phyloP scores from a whole-genome alignment of 2,888 invertebrate species.

The Harmothoe impar region DNA sequence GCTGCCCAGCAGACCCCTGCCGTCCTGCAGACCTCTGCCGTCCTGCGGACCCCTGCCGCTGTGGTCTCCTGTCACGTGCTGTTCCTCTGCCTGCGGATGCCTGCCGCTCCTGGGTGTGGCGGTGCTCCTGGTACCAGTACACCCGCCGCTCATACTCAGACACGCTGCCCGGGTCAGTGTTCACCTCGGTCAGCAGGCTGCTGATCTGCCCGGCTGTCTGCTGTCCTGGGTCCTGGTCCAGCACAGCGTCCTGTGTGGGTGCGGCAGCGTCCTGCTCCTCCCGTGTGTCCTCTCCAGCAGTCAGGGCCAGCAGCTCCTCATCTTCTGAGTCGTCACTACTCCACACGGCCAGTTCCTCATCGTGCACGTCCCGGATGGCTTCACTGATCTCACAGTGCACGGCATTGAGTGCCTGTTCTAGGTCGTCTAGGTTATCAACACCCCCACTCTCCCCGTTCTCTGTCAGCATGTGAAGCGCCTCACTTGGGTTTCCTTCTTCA shows the following conservation, averaged over 20 bases:
- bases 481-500: background rate
- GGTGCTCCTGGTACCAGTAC: slow-evolving; percentile 50
- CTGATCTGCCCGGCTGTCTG: slow-evolving; percentile 36
- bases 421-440: background rate
- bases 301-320: background rate
- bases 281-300: background rate
- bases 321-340: background rate
- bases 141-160: slow-evolving; percentile 40
- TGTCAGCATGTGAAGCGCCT: background rate
- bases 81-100: background rate
- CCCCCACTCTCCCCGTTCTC: background rate
- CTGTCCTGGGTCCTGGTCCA: background rate
- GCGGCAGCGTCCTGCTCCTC: background rate
- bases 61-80: background rate
- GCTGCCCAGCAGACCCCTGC: background rate
- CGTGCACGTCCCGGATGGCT: background rate
- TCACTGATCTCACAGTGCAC: slow-evolving; percentile 32
- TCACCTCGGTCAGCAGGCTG: background rate
- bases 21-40: no score
- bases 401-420: slow-evolving; percentile 19
- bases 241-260: background rate
- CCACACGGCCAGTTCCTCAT: background rate
- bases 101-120: slow-evolving; percentile 4
- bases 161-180: background rate
- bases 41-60: background rate